Percentiles rank a stretch among this genome's conserved stretches.
These are phyloP conservation scores for Leptinotarsa juncta DNA, from an alignment of 2,888 invertebrate species.

Conservation along the genomic window DNA sequence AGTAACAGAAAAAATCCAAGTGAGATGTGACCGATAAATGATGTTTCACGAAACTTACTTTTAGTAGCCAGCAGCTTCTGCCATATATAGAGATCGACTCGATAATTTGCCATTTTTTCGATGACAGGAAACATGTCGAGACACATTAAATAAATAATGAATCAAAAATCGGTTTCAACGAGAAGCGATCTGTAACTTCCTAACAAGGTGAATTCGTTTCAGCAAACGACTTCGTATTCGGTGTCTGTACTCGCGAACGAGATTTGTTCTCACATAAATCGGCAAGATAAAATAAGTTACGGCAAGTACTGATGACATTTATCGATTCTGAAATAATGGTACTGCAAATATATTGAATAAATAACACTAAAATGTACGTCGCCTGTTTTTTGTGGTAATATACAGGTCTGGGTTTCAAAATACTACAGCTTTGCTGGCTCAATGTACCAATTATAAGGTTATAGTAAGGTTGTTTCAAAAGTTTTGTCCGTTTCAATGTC, in stretches of 20 bases:
- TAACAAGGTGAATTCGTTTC: conserved; percentile 22
- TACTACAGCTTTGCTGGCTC: not conserved
- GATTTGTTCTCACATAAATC: conserved; percentile 25
- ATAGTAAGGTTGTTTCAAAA: too few relatives aligned
- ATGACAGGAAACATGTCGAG: conserved; percentile 9
- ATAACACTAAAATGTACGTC: not conserved
- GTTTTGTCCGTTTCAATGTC: too few relatives aligned
- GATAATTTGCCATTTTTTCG: not conserved
- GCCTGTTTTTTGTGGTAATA: not conserved
- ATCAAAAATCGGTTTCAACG: conserved; percentile 2
- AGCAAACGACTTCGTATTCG: conserved; percentile 1
- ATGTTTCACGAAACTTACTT: not conserved
- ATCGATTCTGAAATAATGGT: conserved; percentile 11
- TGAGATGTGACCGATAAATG: not conserved
- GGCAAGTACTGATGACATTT: conserved; percentile 12
- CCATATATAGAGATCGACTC: not conserved
- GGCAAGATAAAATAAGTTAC: conserved; percentile 13
- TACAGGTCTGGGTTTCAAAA: not conserved
- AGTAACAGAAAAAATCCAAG: not conserved
- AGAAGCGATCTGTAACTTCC: conserved; percentile 7
- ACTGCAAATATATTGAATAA: not conserved
- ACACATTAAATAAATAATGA: conserved; percentile 17
- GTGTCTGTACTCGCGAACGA: conserved; percentile 13
- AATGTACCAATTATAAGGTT: too few relatives aligned
- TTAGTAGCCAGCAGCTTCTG: not conserved